Percentiles rank a stretch among this genome's conserved stretches.
phyloP scores from a whole-genome alignment of 2,113 vertebrate genomes.

The Rhombomys opimus region DNA sequence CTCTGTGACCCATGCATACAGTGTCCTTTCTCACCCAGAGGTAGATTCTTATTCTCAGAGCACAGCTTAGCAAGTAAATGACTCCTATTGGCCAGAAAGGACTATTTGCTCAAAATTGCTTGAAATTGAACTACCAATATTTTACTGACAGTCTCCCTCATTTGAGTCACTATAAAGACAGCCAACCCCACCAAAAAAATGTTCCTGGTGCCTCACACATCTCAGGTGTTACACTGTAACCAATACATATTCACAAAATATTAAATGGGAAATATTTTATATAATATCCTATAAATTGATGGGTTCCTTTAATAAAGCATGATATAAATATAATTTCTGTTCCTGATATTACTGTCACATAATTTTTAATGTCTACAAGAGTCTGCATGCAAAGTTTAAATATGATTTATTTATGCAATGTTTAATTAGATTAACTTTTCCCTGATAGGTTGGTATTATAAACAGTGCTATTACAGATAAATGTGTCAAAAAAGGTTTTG shows the following conservation, averaged over 20 bases:
- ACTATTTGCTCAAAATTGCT: background rate
- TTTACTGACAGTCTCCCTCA: background rate
- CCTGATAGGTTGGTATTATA: background rate
- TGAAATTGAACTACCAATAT: background rate
- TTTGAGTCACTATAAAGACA: background rate
- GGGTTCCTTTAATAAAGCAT: background rate
- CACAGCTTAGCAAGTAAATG: background rate
- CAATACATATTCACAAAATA: background rate
- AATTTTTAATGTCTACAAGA: slow-evolving; percentile 51
- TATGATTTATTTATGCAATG: slow-evolving; percentile 39
- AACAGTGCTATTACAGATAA: background rate
- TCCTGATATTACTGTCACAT: background rate
- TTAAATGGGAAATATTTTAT: background rate
- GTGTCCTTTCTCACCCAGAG: background rate
- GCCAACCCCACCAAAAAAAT: background rate
- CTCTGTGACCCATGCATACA: background rate
- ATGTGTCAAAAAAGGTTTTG: slow-evolving; percentile 11
- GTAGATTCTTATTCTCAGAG: background rate
- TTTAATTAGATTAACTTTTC: background rate
- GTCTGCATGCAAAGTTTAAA: background rate
- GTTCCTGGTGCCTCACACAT: background rate
- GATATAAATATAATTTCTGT: slow-evolving; percentile 23
- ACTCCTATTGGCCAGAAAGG: background rate
- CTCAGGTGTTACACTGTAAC: background rate
- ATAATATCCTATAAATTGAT: background rate